A percentile compares a stretch with the other conserved stretches of the same genome.
Evolutionary conservation across 2,113 vertebrate species (phyloP).

Genomic region (western clawed frog (Xenopus tropicalis)): DNA sequence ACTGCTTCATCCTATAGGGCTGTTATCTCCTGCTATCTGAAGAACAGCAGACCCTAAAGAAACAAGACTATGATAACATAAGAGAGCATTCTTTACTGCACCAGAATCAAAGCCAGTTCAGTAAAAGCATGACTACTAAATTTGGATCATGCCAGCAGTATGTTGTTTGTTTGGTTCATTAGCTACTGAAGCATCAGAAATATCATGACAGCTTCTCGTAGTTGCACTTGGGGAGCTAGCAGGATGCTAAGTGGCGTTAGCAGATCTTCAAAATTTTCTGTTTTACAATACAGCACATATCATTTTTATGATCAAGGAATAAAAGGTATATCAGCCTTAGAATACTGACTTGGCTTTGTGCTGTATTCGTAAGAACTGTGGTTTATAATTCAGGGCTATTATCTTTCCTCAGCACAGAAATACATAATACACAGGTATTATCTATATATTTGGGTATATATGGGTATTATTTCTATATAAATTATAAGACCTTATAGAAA

Average conservation of each 20-base stretch:
- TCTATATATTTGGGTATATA: no score
- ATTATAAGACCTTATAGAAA: no score
- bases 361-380: no score
- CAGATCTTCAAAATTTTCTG: not conserved
- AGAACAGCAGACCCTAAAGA: no score
- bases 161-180: conserved; percentile 43
- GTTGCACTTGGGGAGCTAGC: conserved; percentile 14
- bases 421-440: no score
- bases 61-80: not conserved
- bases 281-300: conserved; percentile 9
- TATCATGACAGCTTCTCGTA: conserved; percentile 30
- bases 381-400: no score
- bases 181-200: conserved; percentile 28
- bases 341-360: not conserved
- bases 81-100: conserved; percentile 17
- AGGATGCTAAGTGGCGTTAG: conserved; percentile 17
- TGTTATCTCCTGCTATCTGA: no score
- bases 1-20: no score
- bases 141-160: conserved; percentile 23
- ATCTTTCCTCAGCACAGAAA: no score
- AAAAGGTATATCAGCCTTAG: not conserved
- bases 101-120: conserved; percentile 27
- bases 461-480: no score
- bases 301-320: conserved; percentile 2
- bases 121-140: conserved; percentile 33